Evolutionary conservation across 1,140 invertebrate species (phyloP).

Genomic region (Paralvinella palmiformis): DNA sequence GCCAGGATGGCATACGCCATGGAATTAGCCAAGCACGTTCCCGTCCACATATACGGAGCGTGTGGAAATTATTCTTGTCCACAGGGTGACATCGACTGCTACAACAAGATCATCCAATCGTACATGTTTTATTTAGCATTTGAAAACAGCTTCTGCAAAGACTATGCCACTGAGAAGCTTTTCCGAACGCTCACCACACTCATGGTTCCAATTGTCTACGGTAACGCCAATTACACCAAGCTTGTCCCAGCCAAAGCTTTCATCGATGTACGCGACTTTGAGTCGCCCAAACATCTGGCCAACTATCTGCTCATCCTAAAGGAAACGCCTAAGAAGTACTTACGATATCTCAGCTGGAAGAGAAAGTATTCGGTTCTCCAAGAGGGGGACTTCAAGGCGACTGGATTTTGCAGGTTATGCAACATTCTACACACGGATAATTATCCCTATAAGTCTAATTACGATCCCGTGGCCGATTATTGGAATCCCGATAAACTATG

Average conservation of each 20-base stretch:
- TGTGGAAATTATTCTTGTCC: slow-evolving; percentile 59
- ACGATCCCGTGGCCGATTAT: too few relatives aligned
- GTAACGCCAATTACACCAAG: background rate
- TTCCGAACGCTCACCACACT: slow-evolving; percentile 10
- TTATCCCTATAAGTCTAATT: too few relatives aligned
- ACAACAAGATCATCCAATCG: background rate
- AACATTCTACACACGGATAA: too few relatives aligned
- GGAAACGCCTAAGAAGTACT: too few relatives aligned
- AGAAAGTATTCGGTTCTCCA: too few relatives aligned
- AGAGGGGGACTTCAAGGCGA: too few relatives aligned
- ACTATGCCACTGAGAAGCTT: slow-evolving; percentile 34
- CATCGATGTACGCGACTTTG: background rate
- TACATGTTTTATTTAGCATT: slow-evolving; percentile 33
- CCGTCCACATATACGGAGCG: slow-evolving; percentile 85
- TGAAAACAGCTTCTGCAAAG: slow-evolving; percentile 31
- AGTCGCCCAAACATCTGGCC: background rate
- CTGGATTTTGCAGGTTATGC: too few relatives aligned
- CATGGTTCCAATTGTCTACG: background rate
- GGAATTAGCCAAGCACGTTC: slow-evolving; percentile 77
- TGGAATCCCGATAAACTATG: too few relatives aligned
- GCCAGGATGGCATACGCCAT: slow-evolving; percentile 66
- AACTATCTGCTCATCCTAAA: background rate
- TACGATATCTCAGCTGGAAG: too few relatives aligned
- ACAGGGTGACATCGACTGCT: background rate
- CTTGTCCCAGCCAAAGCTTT: background rate